A percentile compares a stretch with the other conserved stretches of the same genome.
phyloP scores from a whole-genome alignment of 2,888 invertebrate species.

The Calliopum simillimum region DNA sequence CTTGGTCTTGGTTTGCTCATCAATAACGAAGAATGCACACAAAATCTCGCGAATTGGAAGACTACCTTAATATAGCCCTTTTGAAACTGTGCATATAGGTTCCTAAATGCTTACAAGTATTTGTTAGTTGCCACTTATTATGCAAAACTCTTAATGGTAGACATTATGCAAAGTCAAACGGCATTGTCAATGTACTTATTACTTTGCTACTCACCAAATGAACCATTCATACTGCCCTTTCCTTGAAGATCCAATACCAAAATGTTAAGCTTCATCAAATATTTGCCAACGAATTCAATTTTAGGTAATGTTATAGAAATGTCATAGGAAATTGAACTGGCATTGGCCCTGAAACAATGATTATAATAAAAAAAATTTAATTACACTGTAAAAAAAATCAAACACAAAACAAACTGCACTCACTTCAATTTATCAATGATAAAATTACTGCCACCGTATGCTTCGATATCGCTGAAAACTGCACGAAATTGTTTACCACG shows the following conservation, averaged over 20 bases:
- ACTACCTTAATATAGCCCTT: too few species aligned
- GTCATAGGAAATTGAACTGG: slow-evolving; percentile 61
- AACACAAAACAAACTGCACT: slow-evolving; percentile 37
- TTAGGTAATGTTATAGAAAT: slow-evolving; percentile 62
- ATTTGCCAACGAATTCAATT: slow-evolving; percentile 64
- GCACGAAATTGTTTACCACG: slow-evolving; percentile 64
- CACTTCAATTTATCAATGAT: slow-evolving; percentile 65
- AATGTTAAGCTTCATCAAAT: slow-evolving; percentile 61
- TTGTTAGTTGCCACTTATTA: too few species aligned
- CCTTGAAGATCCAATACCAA: slow-evolving; percentile 64
- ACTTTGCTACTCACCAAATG: slow-evolving; percentile 54
- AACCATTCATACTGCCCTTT: slow-evolving; percentile 63
- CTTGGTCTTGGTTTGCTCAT: too few species aligned
- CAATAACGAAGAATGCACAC: too few species aligned
- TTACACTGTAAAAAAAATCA: not conserved
- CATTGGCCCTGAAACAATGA: slow-evolving; percentile 56
- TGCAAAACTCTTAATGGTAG: too few species aligned
- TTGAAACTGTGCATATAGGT: too few species aligned
- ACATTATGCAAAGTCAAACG: not conserved
- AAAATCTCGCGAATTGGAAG: too few species aligned
- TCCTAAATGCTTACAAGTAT: too few species aligned
- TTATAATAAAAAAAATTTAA: slow-evolving; percentile 13
- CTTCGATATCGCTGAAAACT: slow-evolving; percentile 61
- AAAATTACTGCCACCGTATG: slow-evolving; percentile 65
- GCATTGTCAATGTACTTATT: not conserved